These are phyloP conservation scores for Hoplias malabaricus DNA, from an alignment of 2,113 vertebrate genomes.

Conservation along the genomic window DNA sequence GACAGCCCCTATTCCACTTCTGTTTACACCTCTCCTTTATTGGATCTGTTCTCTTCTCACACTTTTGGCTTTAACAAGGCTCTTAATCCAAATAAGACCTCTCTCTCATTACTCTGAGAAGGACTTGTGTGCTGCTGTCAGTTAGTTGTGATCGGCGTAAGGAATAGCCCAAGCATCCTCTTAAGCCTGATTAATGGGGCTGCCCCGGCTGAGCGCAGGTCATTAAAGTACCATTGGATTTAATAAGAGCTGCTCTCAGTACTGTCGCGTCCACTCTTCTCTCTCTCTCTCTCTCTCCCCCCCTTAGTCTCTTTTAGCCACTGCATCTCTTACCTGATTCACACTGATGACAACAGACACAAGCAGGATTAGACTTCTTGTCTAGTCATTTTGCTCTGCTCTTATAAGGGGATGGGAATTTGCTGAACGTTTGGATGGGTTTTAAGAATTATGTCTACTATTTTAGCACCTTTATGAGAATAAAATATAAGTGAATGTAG, in stretches of 20 bases:
- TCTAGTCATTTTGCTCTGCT: background rate
- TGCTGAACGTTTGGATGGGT: background rate
- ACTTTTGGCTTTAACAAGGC: conserved; percentile 28
- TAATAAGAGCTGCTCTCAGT: conserved; percentile 56
- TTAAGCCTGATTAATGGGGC: conserved; percentile 75
- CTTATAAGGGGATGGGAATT: background rate
- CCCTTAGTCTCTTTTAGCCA: conserved; percentile 22
- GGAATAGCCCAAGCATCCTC: conserved; percentile 56
- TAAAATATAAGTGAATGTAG: too few species aligned
- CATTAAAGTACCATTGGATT: conserved; percentile 71
- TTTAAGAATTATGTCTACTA: background rate
- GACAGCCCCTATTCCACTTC: background rate
- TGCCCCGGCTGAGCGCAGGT: conserved; percentile 67
- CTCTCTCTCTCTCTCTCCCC: conserved; percentile 48
- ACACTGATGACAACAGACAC: background rate
- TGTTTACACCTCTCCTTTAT: conserved; percentile 3
- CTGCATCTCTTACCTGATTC: conserved; percentile 45
- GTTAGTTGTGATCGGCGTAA: conserved; percentile 26
- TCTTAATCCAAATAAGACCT: conserved; percentile 34
- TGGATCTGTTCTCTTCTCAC: background rate
- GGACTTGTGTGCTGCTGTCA: conserved; percentile 28
- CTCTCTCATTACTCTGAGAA: conserved; percentile 40
- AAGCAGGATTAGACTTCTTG: conserved; percentile 13
- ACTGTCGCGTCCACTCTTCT: conserved; percentile 58
- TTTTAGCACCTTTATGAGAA: too few species aligned